phyloP scores from a whole-genome alignment of 2,797 vertebrate genomes.

The Falco cherrug region DNA sequence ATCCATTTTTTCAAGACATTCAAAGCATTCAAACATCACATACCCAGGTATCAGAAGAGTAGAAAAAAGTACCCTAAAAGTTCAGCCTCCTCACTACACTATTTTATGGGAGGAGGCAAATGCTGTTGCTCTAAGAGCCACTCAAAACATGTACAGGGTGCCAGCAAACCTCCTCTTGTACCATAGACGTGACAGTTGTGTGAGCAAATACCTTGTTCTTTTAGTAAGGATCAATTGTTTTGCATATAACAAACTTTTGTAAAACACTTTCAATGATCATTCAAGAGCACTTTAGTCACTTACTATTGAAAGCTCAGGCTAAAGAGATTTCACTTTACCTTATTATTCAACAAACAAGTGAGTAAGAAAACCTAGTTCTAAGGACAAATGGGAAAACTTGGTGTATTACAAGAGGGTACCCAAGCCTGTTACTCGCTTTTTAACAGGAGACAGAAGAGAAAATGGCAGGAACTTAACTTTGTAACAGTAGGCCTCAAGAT shows the following conservation, averaged over 20 bases:
- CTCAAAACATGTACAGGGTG: not conserved
- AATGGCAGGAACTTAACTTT: not conserved
- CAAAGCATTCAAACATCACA: not conserved
- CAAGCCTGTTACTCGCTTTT: not conserved
- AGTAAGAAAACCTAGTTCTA: not conserved
- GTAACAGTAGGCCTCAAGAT: not conserved
- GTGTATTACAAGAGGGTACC: not conserved
- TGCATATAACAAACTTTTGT: not conserved
- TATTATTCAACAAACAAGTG: not conserved
- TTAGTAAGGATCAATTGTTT: not conserved
- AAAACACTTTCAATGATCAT: not conserved
- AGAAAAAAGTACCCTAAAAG: not conserved
- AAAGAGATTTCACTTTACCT: not conserved
- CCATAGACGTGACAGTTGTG: rapidly evolving
- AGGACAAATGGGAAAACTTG: not conserved
- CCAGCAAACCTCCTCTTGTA: not conserved
- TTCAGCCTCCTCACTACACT: not conserved
- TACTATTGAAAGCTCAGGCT: not conserved
- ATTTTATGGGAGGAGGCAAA: not conserved
- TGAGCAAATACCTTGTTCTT: not conserved
- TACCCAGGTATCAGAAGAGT: not conserved
- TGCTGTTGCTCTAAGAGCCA: not conserved
- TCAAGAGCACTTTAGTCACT: not conserved
- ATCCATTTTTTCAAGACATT: not conserved
- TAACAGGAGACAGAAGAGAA: not conserved